Evolutionary conservation across 2,113 vertebrate genomes (phyloP).

Genomic region (Desmodus rotundus): DNA sequence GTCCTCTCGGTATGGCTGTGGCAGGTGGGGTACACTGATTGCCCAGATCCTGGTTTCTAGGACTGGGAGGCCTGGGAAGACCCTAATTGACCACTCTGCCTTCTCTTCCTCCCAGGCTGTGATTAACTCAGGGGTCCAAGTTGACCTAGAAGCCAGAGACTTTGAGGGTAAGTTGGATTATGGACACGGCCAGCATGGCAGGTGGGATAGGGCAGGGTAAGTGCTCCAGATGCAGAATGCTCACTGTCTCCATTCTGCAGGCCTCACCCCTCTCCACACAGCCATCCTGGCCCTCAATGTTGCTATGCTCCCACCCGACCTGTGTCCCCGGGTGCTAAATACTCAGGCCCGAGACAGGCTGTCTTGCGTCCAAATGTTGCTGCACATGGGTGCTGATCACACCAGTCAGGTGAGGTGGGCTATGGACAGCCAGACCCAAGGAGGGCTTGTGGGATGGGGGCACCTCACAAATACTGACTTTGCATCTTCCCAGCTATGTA

Average conservation of each 20-base stretch:
- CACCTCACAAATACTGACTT: neutral
- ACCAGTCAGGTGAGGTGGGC: slow-evolving; percentile 85
- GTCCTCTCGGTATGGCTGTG: slow-evolving; percentile 84
- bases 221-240: neutral
- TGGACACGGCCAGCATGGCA: neutral
- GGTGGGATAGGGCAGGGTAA: neutral
- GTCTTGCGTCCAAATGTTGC: slow-evolving; percentile 84
- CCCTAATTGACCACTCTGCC: neutral
- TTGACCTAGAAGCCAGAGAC: slow-evolving; percentile 88
- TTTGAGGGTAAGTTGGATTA: slow-evolving; percentile 85
- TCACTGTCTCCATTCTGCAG: slow-evolving; percentile 67
- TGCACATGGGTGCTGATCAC: slow-evolving; percentile 82
- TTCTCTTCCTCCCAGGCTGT: slow-evolving; percentile 79
- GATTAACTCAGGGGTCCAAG: slow-evolving; percentile 76
- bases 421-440: neutral
- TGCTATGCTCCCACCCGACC: slow-evolving; percentile 77
- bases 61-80: neutral
- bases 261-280: slow-evolving; percentile 90
- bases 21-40: neutral
- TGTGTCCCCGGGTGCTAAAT: slow-evolving; percentile 31
- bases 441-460: neutral
- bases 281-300: slow-evolving; percentile 87
- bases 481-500: neutral
- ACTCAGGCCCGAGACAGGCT: slow-evolving; percentile 79
- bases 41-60: neutral